Evolutionary conservation across 2,113 vertebrate species (phyloP).

Genomic region (Emydura subglobosa): DNA sequence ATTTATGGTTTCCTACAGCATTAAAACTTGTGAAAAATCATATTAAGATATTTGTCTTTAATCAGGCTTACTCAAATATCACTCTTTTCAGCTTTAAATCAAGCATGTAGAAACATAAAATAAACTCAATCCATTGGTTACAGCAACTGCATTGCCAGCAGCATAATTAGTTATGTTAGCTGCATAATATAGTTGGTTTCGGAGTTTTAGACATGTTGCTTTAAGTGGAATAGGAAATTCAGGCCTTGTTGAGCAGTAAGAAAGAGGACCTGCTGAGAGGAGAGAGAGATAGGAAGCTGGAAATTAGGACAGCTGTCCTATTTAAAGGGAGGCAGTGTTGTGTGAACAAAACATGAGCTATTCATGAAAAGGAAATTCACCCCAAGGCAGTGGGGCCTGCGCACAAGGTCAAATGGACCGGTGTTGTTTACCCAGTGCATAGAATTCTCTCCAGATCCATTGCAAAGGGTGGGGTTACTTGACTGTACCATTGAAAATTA

Average conservation of each 20-base stretch:
- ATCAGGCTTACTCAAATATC: neutral
- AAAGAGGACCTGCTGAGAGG: neutral
- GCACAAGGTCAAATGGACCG: neutral
- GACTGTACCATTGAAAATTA: neutral
- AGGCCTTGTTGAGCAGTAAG: neutral
- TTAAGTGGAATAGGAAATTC: neutral
- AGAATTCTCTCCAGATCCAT: neutral
- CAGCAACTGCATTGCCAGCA: neutral
- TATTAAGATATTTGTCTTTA: neutral
- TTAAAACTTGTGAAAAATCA: neutral
- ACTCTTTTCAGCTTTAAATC: neutral
- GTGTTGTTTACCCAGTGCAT: neutral
- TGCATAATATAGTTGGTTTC: neutral
- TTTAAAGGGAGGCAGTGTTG: neutral
- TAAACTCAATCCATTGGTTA: slow-evolving; percentile 4
- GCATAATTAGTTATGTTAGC: neutral
- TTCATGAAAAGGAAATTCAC: neutral
- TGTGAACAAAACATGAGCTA: neutral
- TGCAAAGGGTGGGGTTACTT: neutral
- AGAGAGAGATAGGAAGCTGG: neutral
- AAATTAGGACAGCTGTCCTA: neutral
- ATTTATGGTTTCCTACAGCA: neutral
- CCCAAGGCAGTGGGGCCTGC: neutral
- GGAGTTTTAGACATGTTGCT: neutral
- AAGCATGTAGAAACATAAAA: neutral